These are phyloP conservation scores for Botia almorhae DNA, from an alignment of 2,797 vertebrate species.

Conservation along the genomic window DNA sequence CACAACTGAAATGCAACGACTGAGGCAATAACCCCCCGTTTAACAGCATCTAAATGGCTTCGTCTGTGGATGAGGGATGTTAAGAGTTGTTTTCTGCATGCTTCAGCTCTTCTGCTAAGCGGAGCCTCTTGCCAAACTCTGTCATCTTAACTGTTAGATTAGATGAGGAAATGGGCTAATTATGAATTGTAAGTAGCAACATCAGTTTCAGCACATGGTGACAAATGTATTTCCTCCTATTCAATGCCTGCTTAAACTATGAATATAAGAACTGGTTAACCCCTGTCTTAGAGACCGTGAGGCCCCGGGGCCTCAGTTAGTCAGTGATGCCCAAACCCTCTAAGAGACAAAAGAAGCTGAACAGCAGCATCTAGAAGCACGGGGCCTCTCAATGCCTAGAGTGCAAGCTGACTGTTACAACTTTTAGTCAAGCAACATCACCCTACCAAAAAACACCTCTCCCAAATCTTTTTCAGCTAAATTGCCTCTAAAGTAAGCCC, in stretches of 20 bases:
- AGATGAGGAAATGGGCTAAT: constrained; percentile 32
- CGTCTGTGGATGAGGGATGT: neutral
- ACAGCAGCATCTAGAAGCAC: too few relatives aligned
- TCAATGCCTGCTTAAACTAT: constrained; percentile 40
- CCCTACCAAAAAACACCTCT: neutral
- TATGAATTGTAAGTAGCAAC: constrained; percentile 19
- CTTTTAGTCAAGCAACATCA: neutral
- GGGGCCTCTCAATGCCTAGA: neutral
- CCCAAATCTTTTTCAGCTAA: neutral
- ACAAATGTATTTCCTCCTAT: neutral
- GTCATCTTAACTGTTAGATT: constrained; percentile 36
- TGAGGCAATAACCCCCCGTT: neutral
- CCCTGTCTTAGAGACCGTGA: neutral
- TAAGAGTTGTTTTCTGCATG: constrained; percentile 22
- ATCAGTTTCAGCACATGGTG: constrained; percentile 16
- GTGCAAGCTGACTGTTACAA: neutral
- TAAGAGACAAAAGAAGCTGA: too few relatives aligned
- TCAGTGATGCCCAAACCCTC: too few relatives aligned
- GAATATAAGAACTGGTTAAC: constrained; percentile 18
- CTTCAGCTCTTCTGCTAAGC: constrained; percentile 26
- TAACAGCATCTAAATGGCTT: constrained; percentile 5
- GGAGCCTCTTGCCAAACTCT: constrained; percentile 17
- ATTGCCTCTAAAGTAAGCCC: neutral
- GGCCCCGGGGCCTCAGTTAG: too few relatives aligned
- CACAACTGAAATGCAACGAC: neutral